A percentile compares a stretch with the other conserved stretches of the same genome.
These are phyloP conservation scores for Cerceris rybyensis DNA, from an alignment of 2,888 invertebrate genomes.

Conservation along the genomic window DNA sequence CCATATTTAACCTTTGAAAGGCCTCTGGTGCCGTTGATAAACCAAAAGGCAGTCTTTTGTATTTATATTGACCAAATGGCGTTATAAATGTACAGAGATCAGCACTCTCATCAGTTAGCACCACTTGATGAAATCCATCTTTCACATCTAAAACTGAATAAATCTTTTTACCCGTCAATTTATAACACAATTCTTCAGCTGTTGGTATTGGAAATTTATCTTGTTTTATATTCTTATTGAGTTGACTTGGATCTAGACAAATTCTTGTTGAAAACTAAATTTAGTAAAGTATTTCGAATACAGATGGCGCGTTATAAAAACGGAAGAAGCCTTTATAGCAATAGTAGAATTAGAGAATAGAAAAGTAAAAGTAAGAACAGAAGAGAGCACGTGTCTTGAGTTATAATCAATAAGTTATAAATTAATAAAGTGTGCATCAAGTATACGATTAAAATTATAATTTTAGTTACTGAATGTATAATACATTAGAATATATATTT, in stretches of 20 bases:
- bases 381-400: too few species aligned
- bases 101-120: slow-evolving; percentile 34
- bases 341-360: too few species aligned
- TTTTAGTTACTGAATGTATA: too few species aligned
- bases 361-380: too few species aligned
- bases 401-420: too few species aligned
- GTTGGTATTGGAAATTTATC: slow-evolving; percentile 3
- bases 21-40: slow-evolving; percentile 72
- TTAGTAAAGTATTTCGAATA: too few species aligned
- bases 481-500: too few species aligned
- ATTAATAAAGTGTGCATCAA: too few species aligned
- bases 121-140: slow-evolving; percentile 53
- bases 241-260: slow-evolving; percentile 19
- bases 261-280: too few species aligned
- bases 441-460: too few species aligned
- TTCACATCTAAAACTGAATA: slow-evolving; percentile 45
- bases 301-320: too few species aligned
- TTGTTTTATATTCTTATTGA: slow-evolving; percentile 2
- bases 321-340: too few species aligned
- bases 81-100: slow-evolving; percentile 52
- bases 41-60: slow-evolving; percentile 73
- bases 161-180: slow-evolving; percentile 29
- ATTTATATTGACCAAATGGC: slow-evolving; percentile 64
- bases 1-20: slow-evolving; percentile 71
- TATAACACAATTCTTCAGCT: slow-evolving; percentile 4